A percentile compares a stretch with the other conserved stretches of the same genome.
Conservation (phyloP, 2,888 invertebrate species). For the Capitulum mitella region DNA sequence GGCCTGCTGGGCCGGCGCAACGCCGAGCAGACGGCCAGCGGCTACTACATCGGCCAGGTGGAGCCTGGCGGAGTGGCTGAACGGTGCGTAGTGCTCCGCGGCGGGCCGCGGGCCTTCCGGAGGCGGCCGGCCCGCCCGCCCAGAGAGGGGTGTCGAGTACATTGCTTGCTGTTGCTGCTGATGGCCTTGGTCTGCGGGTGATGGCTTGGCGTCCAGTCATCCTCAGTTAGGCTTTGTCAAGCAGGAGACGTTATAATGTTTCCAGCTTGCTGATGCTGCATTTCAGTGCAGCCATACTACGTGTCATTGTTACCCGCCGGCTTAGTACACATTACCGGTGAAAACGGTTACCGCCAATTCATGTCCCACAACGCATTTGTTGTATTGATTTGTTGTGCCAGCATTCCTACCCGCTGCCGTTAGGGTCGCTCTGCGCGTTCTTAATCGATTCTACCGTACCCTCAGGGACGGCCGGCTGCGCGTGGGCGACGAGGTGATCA, state of each 20-base stretch:
- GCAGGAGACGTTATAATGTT: no score
- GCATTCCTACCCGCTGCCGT: background rate
- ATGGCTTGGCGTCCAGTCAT: no score
- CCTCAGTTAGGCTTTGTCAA: no score
- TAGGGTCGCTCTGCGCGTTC: background rate
- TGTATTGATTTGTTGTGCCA: background rate
- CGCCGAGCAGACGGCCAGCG: background rate
- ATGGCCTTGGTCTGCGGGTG: no score
- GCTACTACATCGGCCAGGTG: background rate
- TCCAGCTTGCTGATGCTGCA: no score
- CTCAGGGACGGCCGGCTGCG: slow-evolving; percentile 66
- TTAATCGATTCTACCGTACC: background rate
- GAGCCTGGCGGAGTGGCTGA: background rate
- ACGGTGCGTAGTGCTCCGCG: background rate
- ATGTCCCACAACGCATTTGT: background rate
- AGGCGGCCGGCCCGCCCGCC: background rate
- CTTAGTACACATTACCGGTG: background rate
- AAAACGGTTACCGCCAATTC: no score
- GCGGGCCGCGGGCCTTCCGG: background rate
- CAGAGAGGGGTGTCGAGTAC: background rate
- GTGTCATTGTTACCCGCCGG: background rate
- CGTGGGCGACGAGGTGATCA: slow-evolving; percentile 79
- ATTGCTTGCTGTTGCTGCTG: no score
- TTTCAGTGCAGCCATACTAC: no score
- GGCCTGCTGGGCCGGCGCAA: background rate